phyloP scores from a whole-genome alignment of 2,797 vertebrate genomes.

The Pagetopsis macropterus region DNA sequence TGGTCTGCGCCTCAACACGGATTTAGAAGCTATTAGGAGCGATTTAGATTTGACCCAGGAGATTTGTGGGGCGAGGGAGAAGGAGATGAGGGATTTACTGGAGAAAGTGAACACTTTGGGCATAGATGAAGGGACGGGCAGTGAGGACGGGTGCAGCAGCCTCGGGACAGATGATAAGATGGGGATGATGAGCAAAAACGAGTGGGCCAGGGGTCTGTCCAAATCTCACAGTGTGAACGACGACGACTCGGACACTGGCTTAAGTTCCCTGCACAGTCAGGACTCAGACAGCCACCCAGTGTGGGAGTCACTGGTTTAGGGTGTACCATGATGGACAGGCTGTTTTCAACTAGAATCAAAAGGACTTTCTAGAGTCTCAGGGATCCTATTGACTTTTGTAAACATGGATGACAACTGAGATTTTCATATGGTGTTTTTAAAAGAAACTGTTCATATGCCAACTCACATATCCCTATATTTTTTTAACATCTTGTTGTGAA shows the following conservation, averaged over 20 bases:
- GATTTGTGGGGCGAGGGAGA: constrained; percentile 84
- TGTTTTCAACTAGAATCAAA: no score
- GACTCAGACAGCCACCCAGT: constrained; percentile 89
- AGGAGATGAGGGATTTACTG: constrained; percentile 87
- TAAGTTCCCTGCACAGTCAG: constrained; percentile 98
- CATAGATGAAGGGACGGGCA: constrained; percentile 54
- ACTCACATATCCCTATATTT: constrained; percentile 10
- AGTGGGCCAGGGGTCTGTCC: constrained; percentile 86
- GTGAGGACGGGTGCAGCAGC: constrained; percentile 34
- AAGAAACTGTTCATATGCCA: not conserved
- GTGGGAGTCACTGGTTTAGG: constrained; percentile 73
- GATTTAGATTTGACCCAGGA: constrained; percentile 88
- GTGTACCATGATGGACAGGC: not conserved
- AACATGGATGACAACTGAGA: not conserved
- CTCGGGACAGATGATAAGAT: constrained; percentile 43
- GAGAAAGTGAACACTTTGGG: constrained; percentile 85
- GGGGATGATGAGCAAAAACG: constrained; percentile 54
- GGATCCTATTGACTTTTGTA: constrained; percentile 22
- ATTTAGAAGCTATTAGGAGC: constrained; percentile 87
- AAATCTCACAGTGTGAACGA: constrained; percentile 86
- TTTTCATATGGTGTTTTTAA: not conserved
- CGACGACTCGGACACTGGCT: constrained; percentile 96
- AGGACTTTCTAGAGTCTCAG: constrained; percentile 30
- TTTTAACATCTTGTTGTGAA: not conserved
- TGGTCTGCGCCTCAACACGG: constrained; percentile 91